phyloP scores from a whole-genome alignment of 2,113 vertebrate genomes.

The Dissostichus mawsoni region DNA sequence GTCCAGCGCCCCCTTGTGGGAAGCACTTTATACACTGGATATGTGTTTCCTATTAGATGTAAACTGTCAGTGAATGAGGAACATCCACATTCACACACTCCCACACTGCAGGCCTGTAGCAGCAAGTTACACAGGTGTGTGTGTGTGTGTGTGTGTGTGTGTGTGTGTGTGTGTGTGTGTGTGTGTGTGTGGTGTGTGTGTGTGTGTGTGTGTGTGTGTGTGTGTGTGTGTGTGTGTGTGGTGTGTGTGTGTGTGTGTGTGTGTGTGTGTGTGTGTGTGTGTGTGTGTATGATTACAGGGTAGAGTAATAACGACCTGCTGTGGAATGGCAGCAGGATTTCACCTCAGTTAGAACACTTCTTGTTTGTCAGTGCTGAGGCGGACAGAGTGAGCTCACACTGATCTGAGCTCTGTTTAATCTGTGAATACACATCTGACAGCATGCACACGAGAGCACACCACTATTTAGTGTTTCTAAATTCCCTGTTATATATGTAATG shows the following conservation, averaged over 20 bases:
- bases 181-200: not conserved
- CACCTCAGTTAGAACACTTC: not conserved
- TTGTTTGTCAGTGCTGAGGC: not conserved
- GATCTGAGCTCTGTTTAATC: too few relatives aligned
- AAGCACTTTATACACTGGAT: not conserved
- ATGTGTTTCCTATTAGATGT: too few relatives aligned
- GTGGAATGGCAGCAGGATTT: not conserved
- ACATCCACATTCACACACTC: not conserved
- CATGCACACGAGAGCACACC: too few relatives aligned
- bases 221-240: not conserved
- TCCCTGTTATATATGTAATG: too few relatives aligned
- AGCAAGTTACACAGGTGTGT: not conserved
- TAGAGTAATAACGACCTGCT: slow-evolving; percentile 37
- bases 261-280: slow-evolving; percentile 18
- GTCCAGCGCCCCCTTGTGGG: not conserved
- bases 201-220: not conserved
- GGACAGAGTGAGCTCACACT: too few relatives aligned
- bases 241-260: slow-evolving; percentile 2
- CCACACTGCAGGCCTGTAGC: not conserved
- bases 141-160: not conserved
- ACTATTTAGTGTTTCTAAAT: too few relatives aligned
- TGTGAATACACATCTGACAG: too few relatives aligned
- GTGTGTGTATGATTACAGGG: slow-evolving; percentile 46
- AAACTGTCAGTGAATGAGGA: not conserved
- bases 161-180: not conserved